Evolutionary conservation across 2,113 vertebrate species (phyloP), one percentile per base, ranked within the genome.

Genomic region (Alouatta palliata): DNA sequence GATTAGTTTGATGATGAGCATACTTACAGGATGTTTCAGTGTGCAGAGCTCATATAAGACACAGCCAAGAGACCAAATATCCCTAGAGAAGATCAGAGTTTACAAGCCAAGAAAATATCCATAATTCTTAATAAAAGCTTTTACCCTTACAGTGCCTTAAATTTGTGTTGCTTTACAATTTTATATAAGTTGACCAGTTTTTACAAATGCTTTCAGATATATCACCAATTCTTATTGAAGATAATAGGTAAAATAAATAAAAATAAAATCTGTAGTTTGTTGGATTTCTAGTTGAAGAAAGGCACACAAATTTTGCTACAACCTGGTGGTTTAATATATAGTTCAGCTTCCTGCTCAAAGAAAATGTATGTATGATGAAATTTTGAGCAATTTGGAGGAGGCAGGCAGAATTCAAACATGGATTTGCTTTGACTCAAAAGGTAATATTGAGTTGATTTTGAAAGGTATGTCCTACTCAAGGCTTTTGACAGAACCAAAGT

Each of bases 21-120:
- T 21, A 98, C 99, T 99, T 98, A 99, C 99, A 94, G 99, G 99
- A 98, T 99, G 99, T 91, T 97, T 99, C 77, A 99, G 98, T 54
- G 99, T 98, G 96, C 99, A 99, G 43, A 99, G 98, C 90, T 99
- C 99, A 97, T 99, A 99, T 43, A 99, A 98, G 95, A 99, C 99
- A 87, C 99, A 99, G 82, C 99, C 99, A 98, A 99, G 98, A 98
- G 99, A 99, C 99, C 99, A 99, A 98, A 99, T 98, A 97, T 99
- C 99, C 98, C 99, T 99, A 98, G 79, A 66, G 96, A 98, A 93
- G 92, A 97, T 25, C 98, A 97, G 56, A 97, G 85, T 96, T 96
- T 93, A 95, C n/a, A 71, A 54, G 92, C 83, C 27, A 96, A 91
- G 87, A 25, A 95, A 97, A 97, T 66, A 27, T 10, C 1, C 20